Evolutionary conservation across 2,113 vertebrate genomes (phyloP), one percentile per base, ranked within the genome.

Genomic region (Xenopus borealis): DNA sequence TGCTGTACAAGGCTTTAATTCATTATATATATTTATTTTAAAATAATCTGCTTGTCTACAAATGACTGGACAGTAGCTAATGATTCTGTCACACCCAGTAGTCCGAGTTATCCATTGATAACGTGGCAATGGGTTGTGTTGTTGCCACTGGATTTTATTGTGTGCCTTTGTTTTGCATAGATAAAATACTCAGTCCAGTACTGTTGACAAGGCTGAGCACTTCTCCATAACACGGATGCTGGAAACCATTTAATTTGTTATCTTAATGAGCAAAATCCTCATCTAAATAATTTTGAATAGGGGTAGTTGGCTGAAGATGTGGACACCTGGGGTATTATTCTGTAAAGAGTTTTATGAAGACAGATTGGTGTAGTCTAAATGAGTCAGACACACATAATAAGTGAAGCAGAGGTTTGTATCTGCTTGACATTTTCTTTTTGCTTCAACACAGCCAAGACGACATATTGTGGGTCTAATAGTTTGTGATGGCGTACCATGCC

Each of bases 81-180:
- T 46, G 16, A 11, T 55, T 80, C 80, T 82, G 3, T 85, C 79
- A 47, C 70, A 46, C 79, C 75, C 75, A 80, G 78, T 79, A 82
- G 62, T 81, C 82, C 78, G 13, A 3, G 3, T 14, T 67, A 47
- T 11, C 57, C 30, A 6, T 12, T 62, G 45, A 75, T 55, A 65
- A 45, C 23, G 46, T 45, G 45, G 66, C 80, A 59, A 1, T 55
- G 58, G 70, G 82, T 53, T 40, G 33, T 40, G 33, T 58, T 71
- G 80, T 72, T 80, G 76, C 65, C 16, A 0, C 0, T 3, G 67
- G 17, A 17, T 17, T 75, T 82, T 81, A 82, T n/a, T 1, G 74
- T 72, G 62, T 79, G 72, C 71, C 71, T 82, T 81, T 88, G 79
- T 81, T 82, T 89, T 82, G 70, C 78, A 75, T 66, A 79, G 79